Evolutionary conservation across 2,888 invertebrate species (phyloP).

Genomic region (Phymatocera aterrima): DNA sequence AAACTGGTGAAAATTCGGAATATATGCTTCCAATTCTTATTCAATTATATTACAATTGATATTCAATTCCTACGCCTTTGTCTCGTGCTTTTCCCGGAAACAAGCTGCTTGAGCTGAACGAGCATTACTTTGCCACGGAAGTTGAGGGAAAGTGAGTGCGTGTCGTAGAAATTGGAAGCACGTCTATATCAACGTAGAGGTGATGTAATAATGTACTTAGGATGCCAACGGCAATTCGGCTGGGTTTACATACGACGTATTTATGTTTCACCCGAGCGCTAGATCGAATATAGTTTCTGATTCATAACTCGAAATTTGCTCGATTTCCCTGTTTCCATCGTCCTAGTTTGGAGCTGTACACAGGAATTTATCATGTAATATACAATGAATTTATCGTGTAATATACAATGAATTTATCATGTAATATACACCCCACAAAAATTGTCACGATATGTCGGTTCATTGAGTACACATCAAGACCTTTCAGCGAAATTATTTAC

Average conservation of each 20-base stretch:
- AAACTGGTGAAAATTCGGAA: background rate
- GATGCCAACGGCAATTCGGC: constrained; percentile 29
- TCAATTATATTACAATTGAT: constrained; percentile 22
- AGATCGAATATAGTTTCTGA: background rate
- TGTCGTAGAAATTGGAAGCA: background rate
- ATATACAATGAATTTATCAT: too few relatives aligned
- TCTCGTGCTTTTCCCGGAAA: background rate
- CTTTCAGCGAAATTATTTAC: too few relatives aligned
- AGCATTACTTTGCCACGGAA: constrained; percentile 8
- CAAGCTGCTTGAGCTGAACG: constrained; percentile 7
- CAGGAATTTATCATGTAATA: too few relatives aligned
- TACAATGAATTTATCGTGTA: too few relatives aligned
- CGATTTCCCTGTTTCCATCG: background rate
- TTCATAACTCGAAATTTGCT: background rate
- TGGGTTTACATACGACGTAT: background rate
- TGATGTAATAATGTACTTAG: constrained; percentile 17
- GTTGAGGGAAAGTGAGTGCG: background rate
- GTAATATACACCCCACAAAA: too few relatives aligned
- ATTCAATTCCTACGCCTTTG: constrained; percentile 12
- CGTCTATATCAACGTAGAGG: background rate
- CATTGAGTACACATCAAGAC: too few relatives aligned
- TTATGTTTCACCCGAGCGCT: background rate
- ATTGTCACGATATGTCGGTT: too few relatives aligned
- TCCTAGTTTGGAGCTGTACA: too few relatives aligned
- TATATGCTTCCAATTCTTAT: constrained; percentile 2